Conservation (phyloP, 2,888 invertebrate species). For the Chironomus tentans region DNA sequence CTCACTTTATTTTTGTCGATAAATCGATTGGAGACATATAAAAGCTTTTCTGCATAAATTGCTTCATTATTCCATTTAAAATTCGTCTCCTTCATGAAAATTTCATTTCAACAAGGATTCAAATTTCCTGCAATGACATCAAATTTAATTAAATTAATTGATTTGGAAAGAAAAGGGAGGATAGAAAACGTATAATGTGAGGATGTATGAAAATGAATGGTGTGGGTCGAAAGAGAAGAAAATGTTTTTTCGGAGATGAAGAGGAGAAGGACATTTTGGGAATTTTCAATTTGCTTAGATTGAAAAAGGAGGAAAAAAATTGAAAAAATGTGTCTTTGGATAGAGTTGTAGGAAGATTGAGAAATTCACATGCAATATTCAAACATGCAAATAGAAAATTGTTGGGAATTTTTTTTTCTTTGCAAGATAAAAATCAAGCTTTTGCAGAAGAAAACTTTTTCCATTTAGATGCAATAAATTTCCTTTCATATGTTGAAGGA, state of each 20-base stretch:
- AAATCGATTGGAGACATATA: conserved; percentile 3
- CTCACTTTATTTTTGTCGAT: neutral
- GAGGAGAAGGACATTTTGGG: neutral
- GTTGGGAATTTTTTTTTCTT: too few species aligned
- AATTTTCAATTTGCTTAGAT: conserved; percentile 17
- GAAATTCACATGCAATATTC: conserved; percentile 17
- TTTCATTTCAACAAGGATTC: conserved; percentile 25
- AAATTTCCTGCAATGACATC: conserved; percentile 24
- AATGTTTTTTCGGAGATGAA: too few species aligned
- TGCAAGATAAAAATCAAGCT: neutral
- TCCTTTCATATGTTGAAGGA: neutral
- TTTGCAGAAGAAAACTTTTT: neutral
- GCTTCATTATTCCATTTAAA: conserved; percentile 20
- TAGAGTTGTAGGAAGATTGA: neutral
- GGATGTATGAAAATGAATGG: neutral
- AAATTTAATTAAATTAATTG: conserved; percentile 26
- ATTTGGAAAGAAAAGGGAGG: neutral
- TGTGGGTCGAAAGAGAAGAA: neutral
- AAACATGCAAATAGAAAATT: neutral
- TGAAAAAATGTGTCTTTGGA: neutral
- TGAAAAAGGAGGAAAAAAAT: neutral
- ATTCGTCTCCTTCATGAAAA: conserved; percentile 18
- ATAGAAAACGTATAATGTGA: neutral
- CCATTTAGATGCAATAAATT: neutral
- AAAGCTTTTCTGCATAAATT: conserved; percentile 21